Base-by-base conservation (phyloP, 2,888 invertebrate genomes). In the Habroteleia sp. region DNA sequence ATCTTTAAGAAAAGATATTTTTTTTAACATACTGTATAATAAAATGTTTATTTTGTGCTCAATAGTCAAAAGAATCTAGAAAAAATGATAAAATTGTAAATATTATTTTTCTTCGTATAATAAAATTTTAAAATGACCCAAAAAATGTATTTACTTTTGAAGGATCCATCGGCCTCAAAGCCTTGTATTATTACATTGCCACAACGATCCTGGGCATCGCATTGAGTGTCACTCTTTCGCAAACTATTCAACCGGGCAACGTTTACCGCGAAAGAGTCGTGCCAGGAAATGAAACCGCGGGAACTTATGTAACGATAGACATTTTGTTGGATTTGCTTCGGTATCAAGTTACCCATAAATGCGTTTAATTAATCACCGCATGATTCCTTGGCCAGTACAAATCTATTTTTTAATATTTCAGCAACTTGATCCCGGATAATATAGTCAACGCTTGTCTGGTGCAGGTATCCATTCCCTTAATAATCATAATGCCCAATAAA, bases 161-260 rank as follows among this genome's bases (percentile, higher is more conserved):
- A 87, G 87, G 87, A 14, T 79, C 77, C 3, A 85, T 88, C 20
- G 87, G 88, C 33, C 48, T 80, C 13, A 84, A 83, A 66, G 83
- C 86, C 33, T 69, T 88, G 0, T 83, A 77, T 62, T 98, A 97
- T 89, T 98, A 98, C 89, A 93, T 96, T 87, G 91, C 94, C 44
- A 98, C 98, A n/a, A 99, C 98, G 1, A 89, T 96, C 2, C 92
- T 95, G 82, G 98, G 98, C 1, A 98, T 98, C 75, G 91, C 95
- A 81, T 90, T 97, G 84, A 94, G 94, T 46, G 97, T 99, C 79
- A 92, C 96, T 72, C 91, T 99, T 77, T 97, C 97, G 56, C 92
- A 94, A 76, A 93, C 94, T 29, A 96, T 99, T 85, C 91, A 94
- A 81, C 99, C 99, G 0, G 98, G 96, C 2, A 54, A 73, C 11